Conservation (phyloP, 2,888 invertebrate genomes). For the Poecilus cupreus region DNA sequence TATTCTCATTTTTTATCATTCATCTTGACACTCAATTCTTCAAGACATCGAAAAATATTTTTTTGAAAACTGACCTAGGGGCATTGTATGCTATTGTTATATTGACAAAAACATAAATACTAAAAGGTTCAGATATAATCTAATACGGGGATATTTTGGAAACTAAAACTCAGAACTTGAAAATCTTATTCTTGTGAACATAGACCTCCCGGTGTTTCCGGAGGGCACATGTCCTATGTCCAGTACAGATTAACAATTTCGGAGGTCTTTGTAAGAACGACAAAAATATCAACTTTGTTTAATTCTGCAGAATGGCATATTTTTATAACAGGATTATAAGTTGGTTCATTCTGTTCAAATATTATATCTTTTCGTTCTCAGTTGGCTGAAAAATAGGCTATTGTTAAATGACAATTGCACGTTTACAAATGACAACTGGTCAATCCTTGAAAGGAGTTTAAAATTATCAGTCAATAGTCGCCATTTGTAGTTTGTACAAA, state of each 20-base stretch:
- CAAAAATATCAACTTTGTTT: slow-evolving; percentile 35
- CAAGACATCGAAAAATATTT: slow-evolving; percentile 33
- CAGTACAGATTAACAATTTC: background rate
- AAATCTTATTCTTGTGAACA: slow-evolving; percentile 2
- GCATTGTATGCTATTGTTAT: slow-evolving; percentile 49
- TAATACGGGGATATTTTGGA: slow-evolving; percentile 18
- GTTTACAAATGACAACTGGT: slow-evolving; percentile 30
- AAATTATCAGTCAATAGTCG: slow-evolving; percentile 31
- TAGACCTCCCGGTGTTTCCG: slow-evolving; percentile 25
- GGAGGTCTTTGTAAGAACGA: slow-evolving; percentile 16
- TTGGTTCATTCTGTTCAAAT: slow-evolving; percentile 40
- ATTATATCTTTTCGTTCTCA: slow-evolving; percentile 29
- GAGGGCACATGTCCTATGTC: slow-evolving; percentile 43
- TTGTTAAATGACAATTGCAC: slow-evolving; percentile 49
- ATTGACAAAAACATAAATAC: slow-evolving; percentile 54
- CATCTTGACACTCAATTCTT: slow-evolving; percentile 43
- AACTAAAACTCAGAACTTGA: background rate
- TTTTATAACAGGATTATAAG: slow-evolving; percentile 55
- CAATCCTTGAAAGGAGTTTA: background rate
- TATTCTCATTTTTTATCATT: slow-evolving; percentile 14
- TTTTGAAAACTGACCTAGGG: slow-evolving; percentile 48
- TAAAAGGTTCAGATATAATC: slow-evolving; percentile 55
- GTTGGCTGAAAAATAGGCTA: slow-evolving; percentile 34
- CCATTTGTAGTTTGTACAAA: slow-evolving; percentile 12
- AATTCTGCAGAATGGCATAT: slow-evolving; percentile 52